phyloP scores from a whole-genome alignment of 2,113 vertebrate species.

The Diglossa brunneiventris region DNA sequence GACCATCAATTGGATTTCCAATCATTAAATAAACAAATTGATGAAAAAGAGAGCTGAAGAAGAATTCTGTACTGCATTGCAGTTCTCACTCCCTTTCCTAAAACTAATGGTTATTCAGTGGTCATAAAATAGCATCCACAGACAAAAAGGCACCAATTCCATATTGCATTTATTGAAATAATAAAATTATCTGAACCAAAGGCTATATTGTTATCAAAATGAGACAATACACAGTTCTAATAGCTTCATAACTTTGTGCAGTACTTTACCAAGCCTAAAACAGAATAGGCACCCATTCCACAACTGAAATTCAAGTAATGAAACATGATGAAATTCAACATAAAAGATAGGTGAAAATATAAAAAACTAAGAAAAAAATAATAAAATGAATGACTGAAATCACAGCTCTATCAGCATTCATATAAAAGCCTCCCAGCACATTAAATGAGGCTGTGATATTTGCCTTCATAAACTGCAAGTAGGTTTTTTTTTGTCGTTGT shows the following conservation, averaged over 20 bases:
- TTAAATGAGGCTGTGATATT: neutral
- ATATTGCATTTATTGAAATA: neutral
- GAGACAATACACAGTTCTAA: neutral
- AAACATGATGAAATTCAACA: neutral
- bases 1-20: conserved; percentile 26
- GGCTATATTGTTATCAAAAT: neutral
- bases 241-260: neutral
- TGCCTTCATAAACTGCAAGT: neutral
- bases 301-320: neutral
- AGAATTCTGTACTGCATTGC: neutral
- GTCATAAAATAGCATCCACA: neutral
- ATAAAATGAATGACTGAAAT: neutral
- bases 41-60: neutral
- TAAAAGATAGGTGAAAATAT: neutral
- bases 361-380: neutral
- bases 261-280: neutral
- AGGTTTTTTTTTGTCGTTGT: rapidly evolving
- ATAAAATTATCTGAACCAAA: neutral
- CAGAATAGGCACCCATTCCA: neutral
- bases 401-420: neutral
- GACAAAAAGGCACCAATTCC: neutral
- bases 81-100: neutral
- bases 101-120: neutral
- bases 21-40: conserved; percentile 12
- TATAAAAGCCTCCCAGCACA: neutral